These are phyloP conservation scores for Eulemur coronatus DNA, from an alignment of 2,797 vertebrate genomes.

Conservation along the genomic window DNA sequence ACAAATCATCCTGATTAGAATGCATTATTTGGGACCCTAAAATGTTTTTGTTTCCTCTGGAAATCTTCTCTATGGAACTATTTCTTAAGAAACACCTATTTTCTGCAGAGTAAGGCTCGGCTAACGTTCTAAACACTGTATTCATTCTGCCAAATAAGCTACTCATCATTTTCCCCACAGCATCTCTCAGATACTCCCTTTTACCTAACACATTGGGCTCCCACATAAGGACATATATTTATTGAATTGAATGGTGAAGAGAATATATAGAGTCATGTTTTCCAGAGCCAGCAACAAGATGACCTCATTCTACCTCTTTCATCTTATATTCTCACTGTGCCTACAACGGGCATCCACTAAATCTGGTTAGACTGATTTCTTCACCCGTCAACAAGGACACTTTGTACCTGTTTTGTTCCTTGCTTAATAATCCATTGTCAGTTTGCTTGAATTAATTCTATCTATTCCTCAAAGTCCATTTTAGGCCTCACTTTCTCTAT, in stretches of 20 bases:
- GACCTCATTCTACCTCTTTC: not conserved
- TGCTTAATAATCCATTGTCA: not conserved
- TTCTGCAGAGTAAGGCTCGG: not conserved
- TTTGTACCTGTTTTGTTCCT: not conserved
- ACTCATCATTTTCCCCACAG: not conserved
- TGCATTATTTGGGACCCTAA: not conserved
- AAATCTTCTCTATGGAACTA: not conserved
- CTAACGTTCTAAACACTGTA: not conserved
- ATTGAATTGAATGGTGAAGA: not conserved
- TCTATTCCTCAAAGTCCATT: not conserved
- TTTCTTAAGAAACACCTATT: constrained; percentile 23
- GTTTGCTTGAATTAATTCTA: not conserved
- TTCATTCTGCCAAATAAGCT: not conserved
- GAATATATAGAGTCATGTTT: not conserved
- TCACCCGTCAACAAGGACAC: not conserved
- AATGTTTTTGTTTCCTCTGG: not conserved
- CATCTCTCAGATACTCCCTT: not conserved
- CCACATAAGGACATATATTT: not conserved
- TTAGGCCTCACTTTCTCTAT: not conserved
- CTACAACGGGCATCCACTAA: not conserved
- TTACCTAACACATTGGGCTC: not conserved
- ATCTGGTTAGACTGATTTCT: not conserved
- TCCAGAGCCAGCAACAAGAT: not conserved
- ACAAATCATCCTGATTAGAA: not conserved
- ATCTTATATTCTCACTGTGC: not conserved